phyloP scores from a whole-genome alignment of 2,888 invertebrate genomes.

The Trissolcus japonicus region DNA sequence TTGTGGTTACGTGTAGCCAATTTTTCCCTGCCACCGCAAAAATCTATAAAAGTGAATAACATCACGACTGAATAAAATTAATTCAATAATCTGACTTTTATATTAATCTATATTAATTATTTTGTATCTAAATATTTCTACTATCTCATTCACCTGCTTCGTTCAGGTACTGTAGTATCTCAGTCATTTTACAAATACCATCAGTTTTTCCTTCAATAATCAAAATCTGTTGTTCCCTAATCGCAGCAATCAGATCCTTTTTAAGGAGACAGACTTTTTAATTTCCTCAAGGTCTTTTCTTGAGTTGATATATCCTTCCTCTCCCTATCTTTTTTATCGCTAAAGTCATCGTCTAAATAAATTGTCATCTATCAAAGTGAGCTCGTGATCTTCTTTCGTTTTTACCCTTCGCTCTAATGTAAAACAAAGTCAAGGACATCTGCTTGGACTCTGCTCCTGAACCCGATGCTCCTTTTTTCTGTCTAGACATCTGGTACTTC shows the following conservation, averaged over 20 bases:
- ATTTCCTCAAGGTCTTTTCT: conserved; percentile 90
- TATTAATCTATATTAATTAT: neutral
- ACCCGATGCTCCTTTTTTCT: too few species aligned
- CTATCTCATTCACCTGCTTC: conserved; percentile 83
- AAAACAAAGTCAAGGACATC: too few species aligned
- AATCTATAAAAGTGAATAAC: neutral
- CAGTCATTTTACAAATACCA: conserved; percentile 99
- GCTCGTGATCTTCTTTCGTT: too few species aligned
- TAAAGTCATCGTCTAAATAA: conserved; percentile 91
- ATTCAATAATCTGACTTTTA: neutral
- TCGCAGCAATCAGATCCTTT: conserved; percentile 90
- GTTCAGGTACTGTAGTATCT: conserved; percentile 97
- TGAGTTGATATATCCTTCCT: conserved; percentile 53
- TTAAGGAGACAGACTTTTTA: conserved; percentile 92
- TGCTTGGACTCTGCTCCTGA: too few species aligned
- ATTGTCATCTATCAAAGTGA: conserved; percentile 97
- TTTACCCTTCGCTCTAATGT: too few species aligned
- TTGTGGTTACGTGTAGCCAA: too few species aligned
- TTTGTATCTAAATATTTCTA: neutral
- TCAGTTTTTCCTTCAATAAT: too few species aligned
- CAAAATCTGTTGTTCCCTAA: too few species aligned
- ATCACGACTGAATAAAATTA: neutral
- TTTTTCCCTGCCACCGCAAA: conserved; percentile 7
- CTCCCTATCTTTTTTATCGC: conserved; percentile 78
- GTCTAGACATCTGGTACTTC: too few species aligned